phyloP scores from a whole-genome alignment of 2,797 vertebrate species.

The Ctenopoma kingsleyae region DNA sequence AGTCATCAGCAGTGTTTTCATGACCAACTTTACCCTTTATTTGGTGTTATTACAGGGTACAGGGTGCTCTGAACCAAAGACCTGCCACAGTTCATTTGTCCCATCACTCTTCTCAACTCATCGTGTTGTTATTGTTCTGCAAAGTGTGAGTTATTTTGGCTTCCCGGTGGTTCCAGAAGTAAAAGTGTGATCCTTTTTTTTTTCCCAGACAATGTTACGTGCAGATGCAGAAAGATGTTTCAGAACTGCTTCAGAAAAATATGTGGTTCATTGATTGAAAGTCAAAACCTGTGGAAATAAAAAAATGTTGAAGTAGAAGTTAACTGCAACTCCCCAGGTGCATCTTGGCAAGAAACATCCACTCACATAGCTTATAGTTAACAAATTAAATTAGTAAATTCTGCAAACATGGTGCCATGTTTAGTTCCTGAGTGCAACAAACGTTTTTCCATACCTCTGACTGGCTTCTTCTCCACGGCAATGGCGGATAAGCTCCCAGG shows the following conservation, averaged over 20 bases:
- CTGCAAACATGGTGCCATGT: too few relatives aligned
- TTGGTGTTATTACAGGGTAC: conserved; percentile 19
- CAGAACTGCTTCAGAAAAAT: background rate
- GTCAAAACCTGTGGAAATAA: background rate
- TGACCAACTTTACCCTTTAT: conserved; percentile 16
- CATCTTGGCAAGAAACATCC: background rate
- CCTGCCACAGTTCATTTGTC: conserved; percentile 6
- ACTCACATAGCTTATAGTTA: background rate
- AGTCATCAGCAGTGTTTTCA: conserved; percentile 30
- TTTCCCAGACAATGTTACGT: background rate
- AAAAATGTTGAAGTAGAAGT: background rate
- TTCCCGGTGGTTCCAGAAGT: background rate
- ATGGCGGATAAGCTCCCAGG: background rate
- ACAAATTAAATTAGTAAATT: too few relatives aligned
- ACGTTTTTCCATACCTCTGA: background rate
- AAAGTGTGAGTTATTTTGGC: background rate
- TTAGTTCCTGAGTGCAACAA: background rate
- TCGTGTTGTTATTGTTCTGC: background rate
- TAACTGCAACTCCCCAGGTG: background rate
- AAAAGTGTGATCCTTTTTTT: background rate
- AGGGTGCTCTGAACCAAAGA: conserved; percentile 57
- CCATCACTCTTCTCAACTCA: background rate
- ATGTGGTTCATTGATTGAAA: background rate
- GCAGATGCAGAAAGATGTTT: too few relatives aligned
- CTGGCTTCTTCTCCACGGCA: background rate